Percentiles rank a stretch among this genome's conserved stretches.
phyloP scores from a whole-genome alignment of 2,888 invertebrate species.

The Biston stratarius region DNA sequence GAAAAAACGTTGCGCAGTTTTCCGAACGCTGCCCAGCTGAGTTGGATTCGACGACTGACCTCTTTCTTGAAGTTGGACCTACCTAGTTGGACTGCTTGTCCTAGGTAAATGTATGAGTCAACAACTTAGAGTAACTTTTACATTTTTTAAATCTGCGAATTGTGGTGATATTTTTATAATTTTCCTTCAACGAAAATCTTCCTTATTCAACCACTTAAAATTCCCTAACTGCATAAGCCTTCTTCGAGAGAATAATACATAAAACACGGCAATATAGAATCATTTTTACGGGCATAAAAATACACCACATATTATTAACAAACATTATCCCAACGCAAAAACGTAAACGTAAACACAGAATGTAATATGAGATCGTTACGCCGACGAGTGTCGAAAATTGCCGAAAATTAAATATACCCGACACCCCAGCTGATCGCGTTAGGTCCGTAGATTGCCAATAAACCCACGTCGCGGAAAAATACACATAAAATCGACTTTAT shows the following conservation, averaged over 20 bases:
- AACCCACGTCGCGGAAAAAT: conserved; percentile 52
- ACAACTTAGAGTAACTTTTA: too few species aligned
- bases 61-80: too few species aligned
- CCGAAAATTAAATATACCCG: conserved; percentile 79
- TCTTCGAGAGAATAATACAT: neutral
- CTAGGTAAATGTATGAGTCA: too few species aligned
- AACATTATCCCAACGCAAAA: conserved; percentile 21
- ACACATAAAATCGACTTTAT: conserved; percentile 31
- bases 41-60: too few species aligned
- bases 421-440: conserved; percentile 81
- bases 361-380: conserved; percentile 56
- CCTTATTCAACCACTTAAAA: too few species aligned
- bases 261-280: conserved; percentile 1
- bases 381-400: conserved; percentile 64
- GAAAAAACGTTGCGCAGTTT: too few species aligned
- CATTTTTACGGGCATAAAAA: conserved; percentile 11
- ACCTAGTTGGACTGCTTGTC: too few species aligned
- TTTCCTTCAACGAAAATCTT: too few species aligned
- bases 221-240: too few species aligned
- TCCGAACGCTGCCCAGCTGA: too few species aligned
- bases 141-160: too few species aligned
- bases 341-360: conserved; percentile 42
- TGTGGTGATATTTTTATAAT: too few species aligned
- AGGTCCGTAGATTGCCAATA: conserved; percentile 80
- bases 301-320: conserved; percentile 26